Evolutionary conservation across 2,113 vertebrate genomes (phyloP), one percentile per base, ranked within the genome.

Genomic region (Macquaria ambigua): DNA sequence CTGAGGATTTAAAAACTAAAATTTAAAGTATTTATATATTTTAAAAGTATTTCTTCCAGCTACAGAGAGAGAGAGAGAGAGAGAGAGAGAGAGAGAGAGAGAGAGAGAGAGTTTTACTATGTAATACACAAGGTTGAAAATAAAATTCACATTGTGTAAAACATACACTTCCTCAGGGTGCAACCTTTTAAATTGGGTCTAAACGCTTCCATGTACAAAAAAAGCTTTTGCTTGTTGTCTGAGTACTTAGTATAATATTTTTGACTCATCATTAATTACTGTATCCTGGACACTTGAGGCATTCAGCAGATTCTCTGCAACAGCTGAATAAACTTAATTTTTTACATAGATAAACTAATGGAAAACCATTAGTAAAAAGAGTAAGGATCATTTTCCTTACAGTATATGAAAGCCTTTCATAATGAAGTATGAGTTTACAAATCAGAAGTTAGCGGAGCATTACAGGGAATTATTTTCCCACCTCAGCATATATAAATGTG

Each of bases 11-110:
- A 66, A 39, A 64, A 74, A 78, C 69, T 41, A 6, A 58, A 64
- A 63, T 63, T 67, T 56, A 7, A 64, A 71, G 28, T 59, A 59
- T 76, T 61, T 41, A 59, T 53, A 37, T 64, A 69, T 72, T 72
- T 81, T 18, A 67, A 58, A 31, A 71, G 37, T 34, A 41, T 68
- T 76, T 61, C 50, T 58, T 55, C 9, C 23, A 46, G 53, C 79
- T 61, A 56, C 31, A 50, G 8, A 31, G 6, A 7, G 2, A 63
- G 6, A n/a, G 2, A 3, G 18, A 23, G 43, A 43, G 1, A 6
- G 25, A 23, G 43, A 43, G 28, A 31, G 1, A 3, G 18, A 23
- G 43, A 43, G 1, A 6, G 25, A 23, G 43, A 43, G 28, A 31
- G 1, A 12, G 28, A 6, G 25, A 23, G 43, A 46, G 1, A 8